Evolutionary conservation across 2,113 vertebrate species (phyloP).

Genomic region (Stegostoma tigrinum): DNA sequence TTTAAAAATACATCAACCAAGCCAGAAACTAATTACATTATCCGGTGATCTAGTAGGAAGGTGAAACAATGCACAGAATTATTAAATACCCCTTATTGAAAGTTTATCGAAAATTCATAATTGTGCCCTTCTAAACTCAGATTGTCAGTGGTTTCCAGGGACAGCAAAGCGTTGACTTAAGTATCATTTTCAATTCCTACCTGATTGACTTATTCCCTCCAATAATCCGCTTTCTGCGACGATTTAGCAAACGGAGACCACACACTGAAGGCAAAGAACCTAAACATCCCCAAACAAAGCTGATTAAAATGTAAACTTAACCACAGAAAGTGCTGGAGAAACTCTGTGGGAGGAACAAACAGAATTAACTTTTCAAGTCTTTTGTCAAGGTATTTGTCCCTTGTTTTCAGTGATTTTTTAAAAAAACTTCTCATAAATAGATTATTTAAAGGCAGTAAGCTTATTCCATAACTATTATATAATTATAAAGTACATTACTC

Average conservation of each 20-base stretch:
- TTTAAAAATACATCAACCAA: neutral
- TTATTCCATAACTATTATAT: too few relatives aligned
- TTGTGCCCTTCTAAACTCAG: neutral
- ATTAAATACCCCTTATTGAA: neutral
- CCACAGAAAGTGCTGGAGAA: too few relatives aligned
- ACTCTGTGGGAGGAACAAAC: too few relatives aligned
- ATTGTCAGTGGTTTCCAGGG: neutral
- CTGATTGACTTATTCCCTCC: constrained; percentile 70
- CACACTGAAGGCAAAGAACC: constrained; percentile 47
- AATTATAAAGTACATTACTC: too few relatives aligned
- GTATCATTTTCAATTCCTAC: constrained; percentile 45
- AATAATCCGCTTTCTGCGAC: constrained; percentile 60
- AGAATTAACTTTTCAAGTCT: too few relatives aligned
- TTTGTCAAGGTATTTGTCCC: too few relatives aligned
- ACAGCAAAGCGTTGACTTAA: neutral
- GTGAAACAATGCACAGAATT: neutral
- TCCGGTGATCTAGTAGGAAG: neutral
- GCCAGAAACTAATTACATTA: neutral
- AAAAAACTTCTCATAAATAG: too few relatives aligned
- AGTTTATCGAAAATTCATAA: neutral
- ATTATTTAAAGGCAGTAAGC: too few relatives aligned
- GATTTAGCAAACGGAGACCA: constrained; percentile 52
- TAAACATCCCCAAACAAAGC: constrained; percentile 43
- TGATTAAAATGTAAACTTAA: neutral
- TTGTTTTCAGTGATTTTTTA: too few relatives aligned